phyloP scores from a whole-genome alignment of 2,888 invertebrate genomes.

The Cynaeus angustus region DNA sequence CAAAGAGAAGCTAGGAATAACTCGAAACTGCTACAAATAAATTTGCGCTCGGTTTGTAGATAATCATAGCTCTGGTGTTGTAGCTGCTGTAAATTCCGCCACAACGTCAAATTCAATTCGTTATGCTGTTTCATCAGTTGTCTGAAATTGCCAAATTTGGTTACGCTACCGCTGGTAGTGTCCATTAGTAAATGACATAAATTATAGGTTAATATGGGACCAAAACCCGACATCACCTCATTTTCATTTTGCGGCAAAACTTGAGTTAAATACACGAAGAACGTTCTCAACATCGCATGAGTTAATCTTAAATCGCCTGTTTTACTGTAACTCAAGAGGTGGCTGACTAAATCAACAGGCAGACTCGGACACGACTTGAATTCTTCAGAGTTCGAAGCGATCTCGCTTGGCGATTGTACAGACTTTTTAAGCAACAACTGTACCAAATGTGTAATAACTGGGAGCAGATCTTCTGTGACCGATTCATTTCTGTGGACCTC shows the following conservation, averaged over 20 bases:
- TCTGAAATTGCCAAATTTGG: constrained; percentile 73
- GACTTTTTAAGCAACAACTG: constrained; percentile 51
- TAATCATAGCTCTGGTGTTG: constrained; percentile 71
- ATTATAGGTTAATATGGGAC: background rate
- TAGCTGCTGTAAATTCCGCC: constrained; percentile 77
- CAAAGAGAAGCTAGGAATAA: constrained; percentile 53
- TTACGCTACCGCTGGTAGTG: constrained; percentile 51
- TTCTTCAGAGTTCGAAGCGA: background rate
- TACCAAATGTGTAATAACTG: constrained; percentile 61
- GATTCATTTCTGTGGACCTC: constrained; percentile 33
- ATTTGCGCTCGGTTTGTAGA: constrained; percentile 63
- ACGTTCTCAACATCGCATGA: constrained; percentile 6
- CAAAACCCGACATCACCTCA: background rate
- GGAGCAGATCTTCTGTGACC: constrained; percentile 61
- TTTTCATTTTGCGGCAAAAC: no score
- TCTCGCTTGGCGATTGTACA: background rate
- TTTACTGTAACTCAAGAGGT: background rate
- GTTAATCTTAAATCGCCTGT: constrained; percentile 6
- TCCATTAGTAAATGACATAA: constrained; percentile 8
- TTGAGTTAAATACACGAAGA: background rate
- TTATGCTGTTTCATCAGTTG: constrained; percentile 73
- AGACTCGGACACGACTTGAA: constrained; percentile 15
- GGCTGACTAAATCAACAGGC: constrained; percentile 14
- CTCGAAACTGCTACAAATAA: constrained; percentile 52
- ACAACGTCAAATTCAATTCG: constrained; percentile 74